Percentiles rank a stretch among this genome's conserved stretches.
Evolutionary conservation across 2,888 invertebrate species (phyloP).

Genomic region (Deilephila elpenor): DNA sequence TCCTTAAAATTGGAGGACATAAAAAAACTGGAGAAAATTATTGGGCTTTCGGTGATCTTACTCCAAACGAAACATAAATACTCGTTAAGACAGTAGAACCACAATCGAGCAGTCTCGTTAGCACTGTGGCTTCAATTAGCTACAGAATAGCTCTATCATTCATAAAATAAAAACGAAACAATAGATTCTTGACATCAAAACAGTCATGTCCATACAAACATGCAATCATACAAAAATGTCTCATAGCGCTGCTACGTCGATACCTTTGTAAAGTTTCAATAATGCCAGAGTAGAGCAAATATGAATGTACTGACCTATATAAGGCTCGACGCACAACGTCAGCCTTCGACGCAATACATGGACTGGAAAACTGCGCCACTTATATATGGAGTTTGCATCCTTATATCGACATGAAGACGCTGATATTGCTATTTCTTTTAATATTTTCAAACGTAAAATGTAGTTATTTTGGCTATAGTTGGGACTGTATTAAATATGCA

Average conservation of each 20-base stretch:
- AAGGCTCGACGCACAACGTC: not conserved
- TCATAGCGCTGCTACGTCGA: constrained; percentile 31
- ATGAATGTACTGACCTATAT: constrained; percentile 35
- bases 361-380: constrained; percentile 7
- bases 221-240: constrained; percentile 10
- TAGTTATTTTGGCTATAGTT: not conserved
- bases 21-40: no score
- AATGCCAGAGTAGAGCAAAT: constrained; percentile 31
- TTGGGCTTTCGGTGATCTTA: no score
- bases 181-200: not conserved
- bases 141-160: no score
- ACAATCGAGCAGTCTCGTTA: no score
- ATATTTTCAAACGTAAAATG: not conserved
- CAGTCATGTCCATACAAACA: constrained; percentile 35
- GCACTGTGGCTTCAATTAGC: no score
- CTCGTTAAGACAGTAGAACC: no score
- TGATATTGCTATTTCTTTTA: not conserved
- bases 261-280: constrained; percentile 27
- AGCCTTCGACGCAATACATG: constrained; percentile 3
- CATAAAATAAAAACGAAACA: no score
- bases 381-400: constrained; percentile 2
- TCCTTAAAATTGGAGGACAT: no score
- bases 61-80: no score
- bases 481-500: no score
- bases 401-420: not conserved